Conservation (phyloP, 2,888 invertebrate species). For the Stenchaetothrips biformis region DNA sequence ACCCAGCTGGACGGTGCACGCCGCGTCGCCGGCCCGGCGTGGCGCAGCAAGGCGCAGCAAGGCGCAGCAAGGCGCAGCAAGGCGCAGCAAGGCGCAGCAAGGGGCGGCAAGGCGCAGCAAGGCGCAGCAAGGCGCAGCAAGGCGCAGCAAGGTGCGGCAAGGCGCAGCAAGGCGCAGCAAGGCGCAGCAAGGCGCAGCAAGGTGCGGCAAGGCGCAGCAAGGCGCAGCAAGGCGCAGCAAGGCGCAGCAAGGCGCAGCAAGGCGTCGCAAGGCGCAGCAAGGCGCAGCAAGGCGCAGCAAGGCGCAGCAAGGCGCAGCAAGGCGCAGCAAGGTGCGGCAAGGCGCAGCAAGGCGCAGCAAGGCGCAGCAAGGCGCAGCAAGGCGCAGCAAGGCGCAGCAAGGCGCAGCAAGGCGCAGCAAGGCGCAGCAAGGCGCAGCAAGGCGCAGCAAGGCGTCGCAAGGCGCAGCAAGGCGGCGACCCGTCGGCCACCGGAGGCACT, state of each 20-base stretch:
- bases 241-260: neutral
- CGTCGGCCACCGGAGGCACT: too few relatives aligned
- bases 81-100: neutral
- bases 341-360: neutral
- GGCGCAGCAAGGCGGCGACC: neutral
- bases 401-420: neutral
- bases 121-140: neutral
- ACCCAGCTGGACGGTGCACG: neutral
- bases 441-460: neutral
- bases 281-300: neutral
- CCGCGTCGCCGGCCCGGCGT: neutral
- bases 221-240: neutral
- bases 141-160: too few relatives aligned
- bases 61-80: too few relatives aligned
- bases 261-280: too few relatives aligned
- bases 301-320: neutral
- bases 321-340: neutral
- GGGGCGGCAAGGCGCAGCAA: too few relatives aligned
- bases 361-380: neutral
- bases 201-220: too few relatives aligned
- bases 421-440: neutral
- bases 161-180: neutral
- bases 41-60: neutral
- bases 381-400: neutral
- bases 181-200: neutral